Evolutionary conservation across 2,797 vertebrate genomes (phyloP), one percentile per base, ranked within the genome.

Genomic region (Melanogrammus aeglefinus): DNA sequence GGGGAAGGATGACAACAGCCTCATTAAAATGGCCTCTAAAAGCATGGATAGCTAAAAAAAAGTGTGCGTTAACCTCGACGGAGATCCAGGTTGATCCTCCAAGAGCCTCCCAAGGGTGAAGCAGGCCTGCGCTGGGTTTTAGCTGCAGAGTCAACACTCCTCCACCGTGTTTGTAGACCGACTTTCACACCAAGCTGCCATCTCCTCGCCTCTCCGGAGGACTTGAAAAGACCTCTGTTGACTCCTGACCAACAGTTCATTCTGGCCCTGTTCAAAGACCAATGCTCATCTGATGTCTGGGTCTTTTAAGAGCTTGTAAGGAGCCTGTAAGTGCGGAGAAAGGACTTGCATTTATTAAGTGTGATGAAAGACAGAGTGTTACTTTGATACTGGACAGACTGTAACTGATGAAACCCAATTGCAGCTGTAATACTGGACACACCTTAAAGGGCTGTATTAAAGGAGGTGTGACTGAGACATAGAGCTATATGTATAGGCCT

Each of bases 271-370:
- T 7, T 57, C 18, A 57, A 57, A 57, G 57, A 24, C 57, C 57
- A 24, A 63, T 21, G 24, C 27, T 66, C 83, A 72, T 82, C 31
- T 82, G 86, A 77, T 74, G 69, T 75, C 81, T 72, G 29, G 13
- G 70, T 72, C 70, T 35, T 79, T 79, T 80, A 74, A 70, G 79
- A 84, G 77, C 79, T 38, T 39, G 72, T 75, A 27, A 66, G 7
- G n/a, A 66, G n/a, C 10, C 10, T 66, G n/a, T 66, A 27, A 12
- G n/a, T 24, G n/a, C 8, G 9, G 1, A 8, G 24, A 12, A 66
- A 27, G n/a, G 63, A 66, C n/a, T 66, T 8, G 18, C 47, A 7
- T 27, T 66, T 27, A 24, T 66, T 66, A 66, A 27, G 6, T 27
- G 57, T 66, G 57, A 66, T 27, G 8, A 66, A 66, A 8, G n/a